Percentiles rank a stretch among this genome's conserved stretches.
These are phyloP conservation scores for Erebia ligea DNA, from an alignment of 2,888 invertebrate species.

Conservation along the genomic window DNA sequence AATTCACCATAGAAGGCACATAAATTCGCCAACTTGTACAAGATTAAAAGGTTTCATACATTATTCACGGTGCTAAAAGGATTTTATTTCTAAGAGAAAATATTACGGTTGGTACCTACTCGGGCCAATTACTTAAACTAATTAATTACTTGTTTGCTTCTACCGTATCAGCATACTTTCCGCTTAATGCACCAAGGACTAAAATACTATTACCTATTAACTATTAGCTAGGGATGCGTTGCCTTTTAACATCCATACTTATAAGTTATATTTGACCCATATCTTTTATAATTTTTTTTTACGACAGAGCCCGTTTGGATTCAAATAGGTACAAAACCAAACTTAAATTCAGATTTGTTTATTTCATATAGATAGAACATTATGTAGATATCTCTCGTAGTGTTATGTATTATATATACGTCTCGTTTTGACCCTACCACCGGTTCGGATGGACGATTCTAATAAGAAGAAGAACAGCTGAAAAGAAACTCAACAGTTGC, in stretches of 20 bases:
- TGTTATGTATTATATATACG: too few species aligned
- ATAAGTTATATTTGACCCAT: too few species aligned
- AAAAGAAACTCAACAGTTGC: too few species aligned
- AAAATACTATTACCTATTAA: constrained; percentile 51
- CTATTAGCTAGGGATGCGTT: constrained; percentile 51
- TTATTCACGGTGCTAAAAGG: constrained; percentile 63
- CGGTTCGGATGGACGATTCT: too few species aligned
- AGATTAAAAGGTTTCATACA: constrained; percentile 57
- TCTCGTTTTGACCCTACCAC: too few species aligned
- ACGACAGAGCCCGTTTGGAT: too few species aligned
- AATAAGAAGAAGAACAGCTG: too few species aligned
- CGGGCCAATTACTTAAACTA: constrained; percentile 75
- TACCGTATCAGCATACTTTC: constrained; percentile 76
- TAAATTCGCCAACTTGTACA: constrained; percentile 35
- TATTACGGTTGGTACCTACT: constrained; percentile 60
- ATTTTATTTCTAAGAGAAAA: constrained; percentile 65
- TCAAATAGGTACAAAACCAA: too few species aligned
- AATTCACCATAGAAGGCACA: constrained; percentile 34
- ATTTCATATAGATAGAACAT: too few species aligned
- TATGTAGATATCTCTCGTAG: too few species aligned
- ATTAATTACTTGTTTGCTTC: constrained; percentile 76
- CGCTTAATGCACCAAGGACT: constrained; percentile 72
- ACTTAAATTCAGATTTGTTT: too few species aligned
- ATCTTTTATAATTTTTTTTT: too few species aligned
- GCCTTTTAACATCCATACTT: neutral